Percentiles rank a stretch among this genome's conserved stretches.
Conservation (phyloP, 1,140 invertebrate species). For the Cydia pomonella region DNA sequence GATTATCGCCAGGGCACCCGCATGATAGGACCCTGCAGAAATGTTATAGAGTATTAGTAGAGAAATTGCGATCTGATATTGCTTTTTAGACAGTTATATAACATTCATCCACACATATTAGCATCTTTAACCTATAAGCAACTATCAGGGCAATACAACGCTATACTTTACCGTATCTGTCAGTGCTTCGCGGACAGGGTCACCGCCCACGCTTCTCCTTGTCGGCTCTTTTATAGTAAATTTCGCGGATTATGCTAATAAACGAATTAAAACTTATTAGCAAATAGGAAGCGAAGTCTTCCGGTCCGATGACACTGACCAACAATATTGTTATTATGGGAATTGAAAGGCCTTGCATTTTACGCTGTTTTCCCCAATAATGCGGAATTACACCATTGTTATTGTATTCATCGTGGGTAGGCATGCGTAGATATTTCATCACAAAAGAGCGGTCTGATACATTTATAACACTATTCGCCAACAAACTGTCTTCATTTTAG, state of each 20-base stretch:
- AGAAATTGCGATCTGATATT: too few species aligned
- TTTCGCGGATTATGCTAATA: constrained; percentile 34
- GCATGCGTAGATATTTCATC: too few species aligned
- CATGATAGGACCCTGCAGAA: too few species aligned
- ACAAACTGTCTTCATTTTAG: too few species aligned
- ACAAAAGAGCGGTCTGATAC: too few species aligned
- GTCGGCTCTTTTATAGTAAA: constrained; percentile 31
- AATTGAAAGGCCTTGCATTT: neutral
- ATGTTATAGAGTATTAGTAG: too few species aligned
- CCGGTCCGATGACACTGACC: constrained; percentile 8
- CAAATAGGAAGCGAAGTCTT: constrained; percentile 35
- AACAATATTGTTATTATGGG: constrained; percentile 10
- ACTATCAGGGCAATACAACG: constrained; percentile 5
- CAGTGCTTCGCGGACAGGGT: neutral
- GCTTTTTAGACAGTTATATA: too few species aligned
- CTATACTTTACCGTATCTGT: neutral
- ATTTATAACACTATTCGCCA: too few species aligned
- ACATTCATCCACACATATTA: too few species aligned
- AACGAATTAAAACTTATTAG: constrained; percentile 26
- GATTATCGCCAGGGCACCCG: too few species aligned
- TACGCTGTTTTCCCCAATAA: neutral
- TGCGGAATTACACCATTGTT: neutral
- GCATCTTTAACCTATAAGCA: neutral
- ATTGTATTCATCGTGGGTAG: too few species aligned
- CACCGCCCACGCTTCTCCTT: constrained; percentile 36